Base-by-base conservation (phyloP, 2,888 invertebrate species). In the Hemicrepidius hirtus region DNA sequence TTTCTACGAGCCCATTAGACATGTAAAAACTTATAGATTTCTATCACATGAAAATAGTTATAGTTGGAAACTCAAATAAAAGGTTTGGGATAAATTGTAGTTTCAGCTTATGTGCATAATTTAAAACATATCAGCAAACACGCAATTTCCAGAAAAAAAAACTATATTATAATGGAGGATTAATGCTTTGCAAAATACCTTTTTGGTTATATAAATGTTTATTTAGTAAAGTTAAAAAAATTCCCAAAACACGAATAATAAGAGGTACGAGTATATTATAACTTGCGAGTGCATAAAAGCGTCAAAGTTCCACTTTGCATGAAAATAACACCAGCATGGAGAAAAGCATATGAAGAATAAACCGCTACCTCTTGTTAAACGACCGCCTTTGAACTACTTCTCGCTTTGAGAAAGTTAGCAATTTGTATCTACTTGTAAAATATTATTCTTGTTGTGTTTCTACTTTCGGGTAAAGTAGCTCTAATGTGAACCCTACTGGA, bases 391-490 rank as follows among this genome's bases (percentile, higher is more conserved):
- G 78, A 79, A 79, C 75, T 74, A 77, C 75, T 78, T 77, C 77
- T 70, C 78, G 77, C 81, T 81, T 82, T 82, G 80, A 77, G 81
- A 81, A 81, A 81, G 80, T 80, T 80, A 73, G 80, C 80, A 82
- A 82, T 82, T 82, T 82, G 81, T 82, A 82, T 81, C 80, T 80
- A 80, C 80, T 81, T 79, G 80, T 80, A 80, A 83, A 82, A 82
- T 82, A 81, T 83, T 82, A 81, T 82, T 77, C 77, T 78, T 77
- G 76, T 76, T 79, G 75, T 79, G 79, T 77, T 79, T 78, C 78
- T 76, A 76, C 71, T 74, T 74, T 68, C 44, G 44, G 28, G 62
- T 46, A 55, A 65, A 68, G 49, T 68, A 72, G 32, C 46, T 62
- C 37, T 55, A 57, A 63, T 67, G 59, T 55, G 67, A 55, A 67